Evolutionary conservation across 2,888 invertebrate genomes (phyloP).

Genomic region (Fabriciana adippe): DNA sequence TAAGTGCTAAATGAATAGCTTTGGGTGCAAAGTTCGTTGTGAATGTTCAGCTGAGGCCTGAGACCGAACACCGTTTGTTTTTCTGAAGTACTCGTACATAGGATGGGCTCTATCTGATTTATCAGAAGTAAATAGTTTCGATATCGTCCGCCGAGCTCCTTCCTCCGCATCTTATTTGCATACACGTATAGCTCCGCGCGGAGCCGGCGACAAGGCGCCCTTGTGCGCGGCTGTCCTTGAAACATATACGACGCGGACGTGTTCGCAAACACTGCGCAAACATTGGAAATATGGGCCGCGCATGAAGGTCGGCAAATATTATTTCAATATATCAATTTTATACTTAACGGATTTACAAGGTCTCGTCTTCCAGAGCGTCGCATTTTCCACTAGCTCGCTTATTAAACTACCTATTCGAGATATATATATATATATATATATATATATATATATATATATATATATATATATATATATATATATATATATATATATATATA

Average conservation of each 20-base stretch:
- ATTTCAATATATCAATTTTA: slow-evolving; percentile 21
- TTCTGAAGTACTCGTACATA: no score
- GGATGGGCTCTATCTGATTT: neutral
- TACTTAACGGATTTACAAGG: slow-evolving; percentile 3
- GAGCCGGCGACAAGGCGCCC: slow-evolving; percentile 41
- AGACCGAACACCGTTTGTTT: no score
- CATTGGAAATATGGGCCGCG: neutral
- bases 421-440: neutral
- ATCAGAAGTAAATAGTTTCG: neutral
- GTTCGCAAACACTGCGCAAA: slow-evolving; percentile 5
- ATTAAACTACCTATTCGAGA: neutral
- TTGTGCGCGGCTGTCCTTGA: slow-evolving; percentile 41
- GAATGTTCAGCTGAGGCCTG: no score
- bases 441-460: neutral
- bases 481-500: neutral
- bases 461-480: neutral
- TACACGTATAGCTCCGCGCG: slow-evolving; percentile 5
- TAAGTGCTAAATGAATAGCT: no score
- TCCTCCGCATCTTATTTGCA: neutral
- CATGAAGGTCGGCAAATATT: slow-evolving; percentile 38
- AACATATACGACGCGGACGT: slow-evolving; percentile 1
- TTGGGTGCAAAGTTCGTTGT: no score
- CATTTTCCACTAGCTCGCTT: neutral
- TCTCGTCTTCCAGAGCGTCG: neutral
- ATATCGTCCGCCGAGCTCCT: no score